Conservation (phyloP, 2,797 vertebrate species). For the Chaetodon trifasciatus region DNA sequence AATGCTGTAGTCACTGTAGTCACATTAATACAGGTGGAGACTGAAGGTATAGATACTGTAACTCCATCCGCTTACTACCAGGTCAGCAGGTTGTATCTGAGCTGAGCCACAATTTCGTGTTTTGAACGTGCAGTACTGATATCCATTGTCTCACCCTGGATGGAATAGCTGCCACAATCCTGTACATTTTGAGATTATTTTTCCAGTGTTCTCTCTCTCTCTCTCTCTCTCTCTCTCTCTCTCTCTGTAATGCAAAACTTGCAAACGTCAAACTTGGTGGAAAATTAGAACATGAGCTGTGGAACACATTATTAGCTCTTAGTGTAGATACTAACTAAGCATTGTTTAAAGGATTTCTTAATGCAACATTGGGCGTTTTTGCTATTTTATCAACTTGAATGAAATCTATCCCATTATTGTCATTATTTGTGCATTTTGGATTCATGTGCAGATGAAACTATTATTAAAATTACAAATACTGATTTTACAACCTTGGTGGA, state of each 20-base stretch:
- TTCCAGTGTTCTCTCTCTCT: background rate
- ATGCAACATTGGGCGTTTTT: background rate
- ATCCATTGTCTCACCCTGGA: background rate
- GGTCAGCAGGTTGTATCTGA: background rate
- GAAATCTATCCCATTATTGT: background rate
- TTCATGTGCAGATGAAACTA: background rate
- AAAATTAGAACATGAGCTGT: background rate
- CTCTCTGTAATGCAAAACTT: background rate
- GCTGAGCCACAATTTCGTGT: background rate
- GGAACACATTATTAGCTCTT: background rate
- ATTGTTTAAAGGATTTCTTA: background rate
- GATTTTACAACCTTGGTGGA: conserved; percentile 1
- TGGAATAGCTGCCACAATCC: background rate
- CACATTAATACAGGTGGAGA: background rate
- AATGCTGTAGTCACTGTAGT: background rate
- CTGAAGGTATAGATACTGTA: background rate
- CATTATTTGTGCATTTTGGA: background rate
- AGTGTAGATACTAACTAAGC: background rate
- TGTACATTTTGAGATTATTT: background rate
- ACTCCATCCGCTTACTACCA: too few relatives aligned
- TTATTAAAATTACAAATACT: conserved; percentile 12
- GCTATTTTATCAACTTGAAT: background rate
- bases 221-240: too few relatives aligned
- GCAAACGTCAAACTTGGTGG: background rate
- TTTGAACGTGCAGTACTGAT: background rate